These are phyloP conservation scores for Dicentrarchus labrax DNA, from an alignment of 2,113 vertebrate species.

Conservation along the genomic window DNA sequence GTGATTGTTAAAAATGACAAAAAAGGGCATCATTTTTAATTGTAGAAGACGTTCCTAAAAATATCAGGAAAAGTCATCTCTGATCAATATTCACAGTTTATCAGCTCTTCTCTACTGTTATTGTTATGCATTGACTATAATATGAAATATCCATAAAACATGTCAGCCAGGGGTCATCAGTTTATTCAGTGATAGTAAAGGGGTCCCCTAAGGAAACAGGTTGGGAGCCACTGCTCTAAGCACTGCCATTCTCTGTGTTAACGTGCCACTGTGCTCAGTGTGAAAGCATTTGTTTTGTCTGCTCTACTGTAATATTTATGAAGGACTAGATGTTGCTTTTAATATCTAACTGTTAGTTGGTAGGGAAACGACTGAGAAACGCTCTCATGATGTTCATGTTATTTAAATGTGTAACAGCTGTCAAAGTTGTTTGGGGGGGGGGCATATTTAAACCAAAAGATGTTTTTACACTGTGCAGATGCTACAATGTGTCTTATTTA, in stretches of 20 bases:
- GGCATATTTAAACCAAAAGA: conserved; percentile 69
- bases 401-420: conserved; percentile 46
- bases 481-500: conserved; percentile 71
- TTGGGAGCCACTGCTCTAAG: not conserved
- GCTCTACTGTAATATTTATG: conserved; percentile 44
- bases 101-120: too few relatives aligned
- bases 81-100: too few relatives aligned
- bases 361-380: conserved; percentile 41
- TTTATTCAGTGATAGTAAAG: too few relatives aligned
- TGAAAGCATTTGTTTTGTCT: conserved; percentile 35
- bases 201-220: too few relatives aligned
- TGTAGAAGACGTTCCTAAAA: too few relatives aligned
- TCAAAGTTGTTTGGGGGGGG: conserved; percentile 15
- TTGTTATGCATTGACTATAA: too few relatives aligned
- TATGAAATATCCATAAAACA: too few relatives aligned
- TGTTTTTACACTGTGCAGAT: conserved; percentile 76
- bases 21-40: too few relatives aligned
- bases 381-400: conserved; percentile 46
- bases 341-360: conserved; percentile 42
- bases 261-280: conserved; percentile 76
- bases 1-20: too few relatives aligned
- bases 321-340: conserved; percentile 44
- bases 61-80: too few relatives aligned
- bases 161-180: too few relatives aligned
- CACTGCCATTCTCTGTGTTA: conserved; percentile 76